Base-by-base conservation (phyloP, 2,797 vertebrate species). In the Carapus acus region DNA sequence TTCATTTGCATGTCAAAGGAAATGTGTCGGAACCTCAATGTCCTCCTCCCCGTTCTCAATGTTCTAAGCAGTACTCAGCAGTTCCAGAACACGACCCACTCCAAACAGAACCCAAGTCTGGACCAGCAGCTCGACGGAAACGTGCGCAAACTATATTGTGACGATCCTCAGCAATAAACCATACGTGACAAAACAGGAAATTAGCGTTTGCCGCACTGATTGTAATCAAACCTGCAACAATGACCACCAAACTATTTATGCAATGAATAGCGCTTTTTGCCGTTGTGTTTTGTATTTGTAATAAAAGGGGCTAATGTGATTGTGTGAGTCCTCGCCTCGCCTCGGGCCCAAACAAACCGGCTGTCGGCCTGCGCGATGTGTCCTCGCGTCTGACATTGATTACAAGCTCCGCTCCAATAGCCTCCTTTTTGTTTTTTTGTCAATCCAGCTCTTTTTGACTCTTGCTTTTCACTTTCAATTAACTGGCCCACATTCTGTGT, bases 231-330 rank as follows among this genome's bases (percentile, higher is more conserved):
- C 76, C 48, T 7, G 8, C 31, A 40, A 43, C 39, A 39, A 41
- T 11, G 24, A 56, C 66, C 47, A 60, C 38, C n/a, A 69, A 70
- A 41, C 42, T 84, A 75, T 85, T 82, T 82, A 75, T 84, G 58
- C 65, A 69, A 66, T 68, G 42, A 77, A 74, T 46, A 73, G 67
- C 27, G 44, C 81, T 84, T 74, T 33, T 58, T 64, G 55, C 48
- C 47, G 59, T 70, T 78, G 54, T 78, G 54, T 83, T 82, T 85
- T 85, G 67, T 84, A 78, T 82, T 76, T 81, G 71, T 75, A 88
- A 87, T 87, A 88, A 88, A 88, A 69, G 62, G 18, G 19, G 80
- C 62, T 62, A 62, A 75, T 80, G 81, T 71, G 49, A 66, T 37
- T 40, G 13, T 42, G 34, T 48, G 11, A 4, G 58, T 48, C 69